A percentile compares a stretch with the other conserved stretches of the same genome.
These are phyloP conservation scores for Vesta saturnalis DNA, from an alignment of 2,888 invertebrate species.

Conservation along the genomic window DNA sequence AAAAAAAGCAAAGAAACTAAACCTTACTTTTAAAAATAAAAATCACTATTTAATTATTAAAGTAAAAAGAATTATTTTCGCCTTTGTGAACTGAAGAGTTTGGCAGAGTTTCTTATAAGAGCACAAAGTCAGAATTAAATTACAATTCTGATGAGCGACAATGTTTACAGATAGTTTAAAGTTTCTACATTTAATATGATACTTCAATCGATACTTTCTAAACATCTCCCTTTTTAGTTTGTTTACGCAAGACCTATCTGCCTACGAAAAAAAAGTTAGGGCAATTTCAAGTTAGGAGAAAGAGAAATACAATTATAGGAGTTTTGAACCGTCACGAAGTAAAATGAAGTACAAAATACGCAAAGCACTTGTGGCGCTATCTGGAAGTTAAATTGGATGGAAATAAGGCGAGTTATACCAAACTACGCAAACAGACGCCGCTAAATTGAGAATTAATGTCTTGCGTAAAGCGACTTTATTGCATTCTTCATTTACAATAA, in stretches of 20 bases:
- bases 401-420: constrained; percentile 48
- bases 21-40: too few species aligned
- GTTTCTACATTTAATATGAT: constrained; percentile 16
- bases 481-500: constrained; percentile 47
- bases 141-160: constrained; percentile 29
- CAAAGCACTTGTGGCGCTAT: constrained; percentile 43
- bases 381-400: constrained; percentile 53
- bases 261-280: neutral
- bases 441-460: constrained; percentile 55
- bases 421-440: constrained; percentile 53
- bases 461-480: constrained; percentile 53
- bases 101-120: neutral
- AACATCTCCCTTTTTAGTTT: neutral
- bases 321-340: constrained; percentile 27
- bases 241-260: neutral
- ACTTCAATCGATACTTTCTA: neutral
- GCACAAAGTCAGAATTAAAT: constrained; percentile 25
- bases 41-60: neutral
- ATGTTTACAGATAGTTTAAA: constrained; percentile 23
- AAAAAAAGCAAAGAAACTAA: too few species aligned
- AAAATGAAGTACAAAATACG: constrained; percentile 41
- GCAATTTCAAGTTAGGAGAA: neutral
- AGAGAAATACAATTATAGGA: constrained; percentile 21
- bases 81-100: neutral
- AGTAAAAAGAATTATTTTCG: neutral